Conservation (phyloP, 2,113 vertebrate genomes). For the Cephalophus harveyi region DNA sequence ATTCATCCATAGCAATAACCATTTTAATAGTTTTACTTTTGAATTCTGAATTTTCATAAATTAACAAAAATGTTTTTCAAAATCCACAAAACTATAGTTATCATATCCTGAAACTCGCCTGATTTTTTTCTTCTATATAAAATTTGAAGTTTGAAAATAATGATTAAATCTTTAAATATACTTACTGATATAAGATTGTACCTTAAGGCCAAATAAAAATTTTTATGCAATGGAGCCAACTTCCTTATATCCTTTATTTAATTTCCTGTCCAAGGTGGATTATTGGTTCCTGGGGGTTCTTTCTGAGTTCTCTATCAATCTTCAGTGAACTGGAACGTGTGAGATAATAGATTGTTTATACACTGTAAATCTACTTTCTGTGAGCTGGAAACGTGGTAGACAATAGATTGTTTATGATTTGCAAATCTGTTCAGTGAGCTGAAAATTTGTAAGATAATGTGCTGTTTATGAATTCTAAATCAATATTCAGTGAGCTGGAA, state of each 20-base stretch:
- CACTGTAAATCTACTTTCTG: constrained; percentile 82
- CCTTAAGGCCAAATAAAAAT: neutral
- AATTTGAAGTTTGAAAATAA: neutral
- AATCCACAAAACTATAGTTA: neutral
- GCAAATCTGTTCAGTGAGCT: constrained; percentile 86
- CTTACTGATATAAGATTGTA: neutral
- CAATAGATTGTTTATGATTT: constrained; percentile 89
- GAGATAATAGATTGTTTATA: constrained; percentile 83
- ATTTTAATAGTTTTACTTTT: neutral
- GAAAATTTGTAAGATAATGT: constrained; percentile 85
- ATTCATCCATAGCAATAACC: neutral
- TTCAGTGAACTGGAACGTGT: constrained; percentile 70
- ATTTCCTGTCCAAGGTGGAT: constrained; percentile 3
- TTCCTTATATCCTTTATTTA: neutral
- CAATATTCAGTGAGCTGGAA: constrained; percentile 86
- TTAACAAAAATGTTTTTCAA: neutral
- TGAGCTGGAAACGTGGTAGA: constrained; percentile 82
- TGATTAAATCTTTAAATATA: neutral
- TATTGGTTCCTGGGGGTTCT: constrained; percentile 42
- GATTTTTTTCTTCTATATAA: neutral
- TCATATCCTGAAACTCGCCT: neutral
- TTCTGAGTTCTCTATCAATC: constrained; percentile 53
- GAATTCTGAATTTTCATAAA: neutral
- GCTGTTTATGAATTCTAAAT: constrained; percentile 83
- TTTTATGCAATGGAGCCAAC: neutral